Conservation (phyloP, 2,113 vertebrate species). For the Tonatia bakeri region DNA sequence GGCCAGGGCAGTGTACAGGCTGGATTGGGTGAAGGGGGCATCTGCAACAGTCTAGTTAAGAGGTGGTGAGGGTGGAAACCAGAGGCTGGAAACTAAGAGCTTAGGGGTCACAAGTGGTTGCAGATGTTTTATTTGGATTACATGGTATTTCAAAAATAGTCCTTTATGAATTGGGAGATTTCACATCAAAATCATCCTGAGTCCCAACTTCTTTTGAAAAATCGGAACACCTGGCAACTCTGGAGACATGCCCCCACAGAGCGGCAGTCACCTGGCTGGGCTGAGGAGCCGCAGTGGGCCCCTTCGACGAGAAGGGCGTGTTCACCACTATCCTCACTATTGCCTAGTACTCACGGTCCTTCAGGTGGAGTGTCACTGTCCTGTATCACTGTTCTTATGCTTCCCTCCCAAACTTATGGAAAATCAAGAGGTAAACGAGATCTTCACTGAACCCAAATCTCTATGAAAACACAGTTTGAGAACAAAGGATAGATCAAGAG, state of each 20-base stretch:
- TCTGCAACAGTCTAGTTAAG: neutral
- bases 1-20: neutral
- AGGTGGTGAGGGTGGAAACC: neutral
- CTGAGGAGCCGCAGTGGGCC: neutral
- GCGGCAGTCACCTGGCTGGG: neutral
- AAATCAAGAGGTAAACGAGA: conserved; percentile 11
- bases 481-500: neutral
- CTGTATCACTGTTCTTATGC: neutral
- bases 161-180: neutral
- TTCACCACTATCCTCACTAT: neutral
- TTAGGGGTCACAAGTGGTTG: neutral
- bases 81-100: neutral
- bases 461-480: neutral
- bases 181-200: neutral
- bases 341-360: neutral
- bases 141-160: neutral
- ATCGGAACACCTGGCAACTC: neutral
- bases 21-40: neutral
- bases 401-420: neutral
- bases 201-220: neutral
- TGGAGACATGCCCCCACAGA: neutral
- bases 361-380: neutral
- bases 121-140: neutral
- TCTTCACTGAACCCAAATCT: conserved; percentile 4
- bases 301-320: neutral